These are phyloP conservation scores for Tiliacea citrago DNA, from an alignment of 2,888 invertebrate species.

Conservation along the genomic window DNA sequence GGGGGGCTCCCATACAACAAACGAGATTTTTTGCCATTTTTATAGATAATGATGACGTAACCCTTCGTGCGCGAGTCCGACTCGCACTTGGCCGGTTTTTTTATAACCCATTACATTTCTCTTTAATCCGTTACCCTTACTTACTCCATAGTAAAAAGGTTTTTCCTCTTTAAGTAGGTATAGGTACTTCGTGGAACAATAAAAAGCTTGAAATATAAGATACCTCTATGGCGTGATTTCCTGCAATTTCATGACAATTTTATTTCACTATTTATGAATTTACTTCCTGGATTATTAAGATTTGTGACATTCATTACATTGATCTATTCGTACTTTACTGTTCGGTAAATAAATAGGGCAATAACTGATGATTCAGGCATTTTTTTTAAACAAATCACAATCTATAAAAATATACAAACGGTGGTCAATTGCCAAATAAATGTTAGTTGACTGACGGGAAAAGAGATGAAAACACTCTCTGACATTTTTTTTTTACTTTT, in stretches of 20 bases:
- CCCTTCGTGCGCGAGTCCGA: too few species aligned
- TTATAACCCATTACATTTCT: neutral
- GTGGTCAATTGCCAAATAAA: neutral
- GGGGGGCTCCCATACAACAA: too few species aligned
- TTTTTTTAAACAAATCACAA: neutral
- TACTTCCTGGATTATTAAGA: neutral
- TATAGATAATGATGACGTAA: too few species aligned
- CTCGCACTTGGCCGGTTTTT: too few species aligned
- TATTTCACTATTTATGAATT: conserved; percentile 15
- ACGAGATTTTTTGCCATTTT: too few species aligned
- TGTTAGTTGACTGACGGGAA: neutral
- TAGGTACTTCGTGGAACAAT: neutral
- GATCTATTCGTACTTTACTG: neutral
- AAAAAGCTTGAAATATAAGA: conserved; percentile 28
- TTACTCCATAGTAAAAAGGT: neutral
- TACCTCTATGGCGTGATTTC: conserved; percentile 27
- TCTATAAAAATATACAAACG: neutral
- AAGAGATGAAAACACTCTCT: neutral
- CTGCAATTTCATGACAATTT: conserved; percentile 24
- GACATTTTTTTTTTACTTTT: neutral
- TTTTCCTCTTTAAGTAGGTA: neutral
- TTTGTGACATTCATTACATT: neutral
- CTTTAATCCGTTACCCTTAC: neutral
- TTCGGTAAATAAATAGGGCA: neutral
- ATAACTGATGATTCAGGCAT: neutral